phyloP scores from a whole-genome alignment of 2,113 vertebrate genomes.

The Nyctereutes procyonoides region DNA sequence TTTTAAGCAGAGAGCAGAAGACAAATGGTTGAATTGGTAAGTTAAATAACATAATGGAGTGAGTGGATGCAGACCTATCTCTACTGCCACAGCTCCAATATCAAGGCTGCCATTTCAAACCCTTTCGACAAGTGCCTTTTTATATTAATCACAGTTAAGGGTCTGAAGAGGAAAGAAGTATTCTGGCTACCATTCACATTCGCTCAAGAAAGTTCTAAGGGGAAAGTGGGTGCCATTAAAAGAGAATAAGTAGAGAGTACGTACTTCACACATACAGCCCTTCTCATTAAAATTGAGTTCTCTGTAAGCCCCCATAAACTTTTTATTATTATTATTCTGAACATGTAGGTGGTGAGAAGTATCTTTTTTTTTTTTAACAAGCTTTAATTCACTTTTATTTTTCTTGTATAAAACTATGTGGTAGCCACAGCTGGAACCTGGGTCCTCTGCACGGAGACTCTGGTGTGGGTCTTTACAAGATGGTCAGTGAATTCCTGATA shows the following conservation, averaged over 20 bases:
- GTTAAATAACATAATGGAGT: constrained; percentile 62
- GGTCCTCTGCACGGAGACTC: too few relatives aligned
- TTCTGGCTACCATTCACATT: constrained; percentile 66
- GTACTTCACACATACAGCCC: not conserved
- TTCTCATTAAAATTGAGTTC: constrained; percentile 47
- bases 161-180: constrained; percentile 70
- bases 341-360: not conserved
- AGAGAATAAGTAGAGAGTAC: not conserved
- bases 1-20: constrained; percentile 68
- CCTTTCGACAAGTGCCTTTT: constrained; percentile 76
- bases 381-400: too few relatives aligned
- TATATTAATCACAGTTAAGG: constrained; percentile 77
- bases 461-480: too few relatives aligned
- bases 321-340: constrained; percentile 33
- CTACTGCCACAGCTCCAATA: not conserved
- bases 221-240: constrained; percentile 66
- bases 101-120: constrained; percentile 73
- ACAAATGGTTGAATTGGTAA: constrained; percentile 69
- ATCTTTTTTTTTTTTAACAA: not conserved
- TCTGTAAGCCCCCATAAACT: not conserved
- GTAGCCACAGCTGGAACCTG: too few relatives aligned
- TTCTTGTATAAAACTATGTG: too few relatives aligned
- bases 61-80: constrained; percentile 64
- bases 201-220: constrained; percentile 56
- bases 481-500: too few relatives aligned